These are phyloP conservation scores for Colistium nudipinnis DNA, from an alignment of 2,113 vertebrate species.

Conservation along the genomic window DNA sequence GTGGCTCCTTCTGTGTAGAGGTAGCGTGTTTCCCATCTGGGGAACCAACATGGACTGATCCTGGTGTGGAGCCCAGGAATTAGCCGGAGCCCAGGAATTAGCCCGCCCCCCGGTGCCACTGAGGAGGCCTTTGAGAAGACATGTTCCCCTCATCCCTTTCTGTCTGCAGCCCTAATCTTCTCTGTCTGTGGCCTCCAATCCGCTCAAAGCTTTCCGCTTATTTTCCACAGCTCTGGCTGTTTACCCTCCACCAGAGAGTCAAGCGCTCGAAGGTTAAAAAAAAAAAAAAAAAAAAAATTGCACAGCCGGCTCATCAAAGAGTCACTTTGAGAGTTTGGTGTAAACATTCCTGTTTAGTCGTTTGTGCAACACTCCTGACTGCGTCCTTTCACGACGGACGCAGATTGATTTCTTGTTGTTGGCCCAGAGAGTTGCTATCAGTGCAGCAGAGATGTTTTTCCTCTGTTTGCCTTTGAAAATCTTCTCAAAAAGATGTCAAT, in stretches of 20 bases:
- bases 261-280: conserved; percentile 16
- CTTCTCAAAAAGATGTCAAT: too few species aligned
- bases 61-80: conserved; percentile 37
- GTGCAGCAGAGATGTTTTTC: not conserved
- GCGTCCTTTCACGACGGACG: conserved; percentile 43
- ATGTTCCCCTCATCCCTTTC: conserved; percentile 31
- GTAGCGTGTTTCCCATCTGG: conserved; percentile 11
- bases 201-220: conserved; percentile 58
- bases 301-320: conserved; percentile 41
- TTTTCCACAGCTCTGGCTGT: conserved; percentile 51
- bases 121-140: conserved; percentile 48
- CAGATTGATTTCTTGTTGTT: conserved; percentile 3
- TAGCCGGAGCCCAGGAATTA: not conserved
- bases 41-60: conserved; percentile 46
- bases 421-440: not conserved
- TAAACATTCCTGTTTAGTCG: conserved; percentile 48
- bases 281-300: too few species aligned
- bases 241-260: conserved; percentile 49
- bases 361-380: conserved; percentile 39
- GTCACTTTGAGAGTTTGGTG: conserved; percentile 29
- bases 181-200: conserved; percentile 46
- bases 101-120: conserved; percentile 21
- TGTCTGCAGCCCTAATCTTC: conserved; percentile 64
- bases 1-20: conserved; percentile 26
- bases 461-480: too few species aligned